Conservation (phyloP, 2,113 vertebrate genomes). For the Thymallus thymallus region DNA sequence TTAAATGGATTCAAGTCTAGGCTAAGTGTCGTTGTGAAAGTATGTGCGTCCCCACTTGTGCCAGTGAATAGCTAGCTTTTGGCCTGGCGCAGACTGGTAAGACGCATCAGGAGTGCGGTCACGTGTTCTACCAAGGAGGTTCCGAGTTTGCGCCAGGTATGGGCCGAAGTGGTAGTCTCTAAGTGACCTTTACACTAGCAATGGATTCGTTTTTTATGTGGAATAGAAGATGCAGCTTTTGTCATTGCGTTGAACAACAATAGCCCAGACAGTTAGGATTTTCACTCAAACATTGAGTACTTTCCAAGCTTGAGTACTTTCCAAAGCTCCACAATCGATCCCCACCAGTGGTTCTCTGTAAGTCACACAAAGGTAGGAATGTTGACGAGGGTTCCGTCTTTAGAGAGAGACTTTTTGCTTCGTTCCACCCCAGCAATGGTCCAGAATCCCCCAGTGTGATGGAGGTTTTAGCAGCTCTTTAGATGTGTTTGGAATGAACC, state of each 20-base stretch:
- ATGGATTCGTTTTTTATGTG: too few relatives aligned
- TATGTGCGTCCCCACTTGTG: conserved; percentile 40
- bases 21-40: conserved; percentile 31
- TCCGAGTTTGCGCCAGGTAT: too few relatives aligned
- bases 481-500: conserved; percentile 50
- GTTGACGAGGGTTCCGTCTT: conserved; percentile 71
- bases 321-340: neutral
- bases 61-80: neutral
- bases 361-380: conserved; percentile 67
- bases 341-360: conserved; percentile 64
- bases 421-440: conserved; percentile 67
- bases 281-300: conserved; percentile 42
- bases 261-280: too few relatives aligned
- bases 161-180: too few relatives aligned
- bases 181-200: too few relatives aligned
- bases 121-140: too few relatives aligned
- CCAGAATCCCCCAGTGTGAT: conserved; percentile 64
- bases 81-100: too few relatives aligned
- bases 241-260: too few relatives aligned
- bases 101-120: too few relatives aligned
- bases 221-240: too few relatives aligned
- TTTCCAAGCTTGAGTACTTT: too few relatives aligned
- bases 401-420: conserved; percentile 60
- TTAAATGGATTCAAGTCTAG: too few relatives aligned
- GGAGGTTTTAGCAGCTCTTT: conserved; percentile 67